A percentile compares a stretch with the other conserved stretches of the same genome.
Conservation (phyloP, 53 echinoderm and acorn worm species). For the Apostichopus leukothele region DNA sequence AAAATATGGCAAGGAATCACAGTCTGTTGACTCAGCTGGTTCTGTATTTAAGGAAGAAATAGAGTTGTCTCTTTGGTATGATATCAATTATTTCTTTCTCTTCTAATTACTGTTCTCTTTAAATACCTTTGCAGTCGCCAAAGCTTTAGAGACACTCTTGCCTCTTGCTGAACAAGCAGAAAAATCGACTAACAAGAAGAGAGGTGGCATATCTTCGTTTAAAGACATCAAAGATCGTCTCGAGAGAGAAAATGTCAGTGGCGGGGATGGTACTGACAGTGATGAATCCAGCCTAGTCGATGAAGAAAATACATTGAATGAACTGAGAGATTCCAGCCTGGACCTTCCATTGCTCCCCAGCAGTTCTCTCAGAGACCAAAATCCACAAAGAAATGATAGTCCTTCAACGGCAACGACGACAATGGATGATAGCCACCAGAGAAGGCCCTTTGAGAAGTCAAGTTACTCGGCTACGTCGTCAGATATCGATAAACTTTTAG, state of each 20-base stretch:
- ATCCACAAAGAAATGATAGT: background rate
- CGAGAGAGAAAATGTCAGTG: background rate
- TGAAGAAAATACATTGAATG: background rate
- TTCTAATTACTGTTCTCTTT: background rate
- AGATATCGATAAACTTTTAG: background rate
- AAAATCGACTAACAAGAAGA: background rate
- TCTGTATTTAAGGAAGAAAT: background rate
- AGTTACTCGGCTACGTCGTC: background rate
- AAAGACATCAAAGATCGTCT: constrained; percentile 24
- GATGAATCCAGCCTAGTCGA: background rate
- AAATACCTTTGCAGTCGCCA: background rate
- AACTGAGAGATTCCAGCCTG: background rate
- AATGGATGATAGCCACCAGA: background rate
- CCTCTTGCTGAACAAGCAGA: constrained; percentile 8
- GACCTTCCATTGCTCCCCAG: constrained; percentile 24
- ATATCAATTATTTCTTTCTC: background rate
- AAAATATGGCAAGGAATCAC: background rate
- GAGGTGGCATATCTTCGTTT: background rate
- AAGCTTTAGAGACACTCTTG: constrained; percentile 6
- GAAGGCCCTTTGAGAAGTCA: background rate
- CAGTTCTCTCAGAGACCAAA: background rate
- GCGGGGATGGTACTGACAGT: background rate
- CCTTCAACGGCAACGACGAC: background rate
- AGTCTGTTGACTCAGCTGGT: background rate
- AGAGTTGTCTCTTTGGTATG: background rate